Base-by-base conservation (phyloP, 2,888 invertebrate species). In the Hydriomena furcata region DNA sequence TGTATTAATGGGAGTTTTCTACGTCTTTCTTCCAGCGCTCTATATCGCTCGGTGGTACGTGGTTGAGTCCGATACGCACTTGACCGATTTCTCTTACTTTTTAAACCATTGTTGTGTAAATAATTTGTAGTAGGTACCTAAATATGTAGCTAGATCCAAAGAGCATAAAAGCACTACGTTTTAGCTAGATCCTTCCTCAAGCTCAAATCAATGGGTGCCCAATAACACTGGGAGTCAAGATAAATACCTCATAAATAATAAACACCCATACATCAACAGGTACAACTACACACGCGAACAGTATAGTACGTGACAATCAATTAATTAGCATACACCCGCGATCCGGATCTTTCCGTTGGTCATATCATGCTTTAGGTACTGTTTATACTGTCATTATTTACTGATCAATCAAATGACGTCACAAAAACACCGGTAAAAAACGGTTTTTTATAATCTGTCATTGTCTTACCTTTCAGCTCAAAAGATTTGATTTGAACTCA, bases 301-400 rank as follows among this genome's bases (percentile, higher is more conserved):
- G 31, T 25, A 24, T 23, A 27, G 12, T 55, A 73, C 73, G 73
- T 78, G 76, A 76, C 75, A 75, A 68, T 84, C 82, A 82, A 84
- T 83, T 79, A 79, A 84, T 84, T 84, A 84, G 66, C 79, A 72
- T 73, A 65, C 53, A 52, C 58, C 57, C 57, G 76, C 64, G 71
- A 75, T 66, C 61, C 68, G 71, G 66, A 63, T 63, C 47, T 57
- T 57, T 56, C 34, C 45, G 53, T 41, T 51, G 42, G 31, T 37
- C 37, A 13, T 41, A 38, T 35, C 40, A 20, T 17, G 11, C 23
- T 20, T 51, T 35, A 60, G 30, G 52, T 13, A 0, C 23, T 31
- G 20, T 46, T 42, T 42, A 57, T 43, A 55, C 55, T 25, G 13
- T 52, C 58, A 52, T 47, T 46, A 42, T 48, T 53, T 35, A 45